Evolutionary conservation across 2,797 vertebrate species (phyloP).

Genomic region (Acanthis flammea): DNA sequence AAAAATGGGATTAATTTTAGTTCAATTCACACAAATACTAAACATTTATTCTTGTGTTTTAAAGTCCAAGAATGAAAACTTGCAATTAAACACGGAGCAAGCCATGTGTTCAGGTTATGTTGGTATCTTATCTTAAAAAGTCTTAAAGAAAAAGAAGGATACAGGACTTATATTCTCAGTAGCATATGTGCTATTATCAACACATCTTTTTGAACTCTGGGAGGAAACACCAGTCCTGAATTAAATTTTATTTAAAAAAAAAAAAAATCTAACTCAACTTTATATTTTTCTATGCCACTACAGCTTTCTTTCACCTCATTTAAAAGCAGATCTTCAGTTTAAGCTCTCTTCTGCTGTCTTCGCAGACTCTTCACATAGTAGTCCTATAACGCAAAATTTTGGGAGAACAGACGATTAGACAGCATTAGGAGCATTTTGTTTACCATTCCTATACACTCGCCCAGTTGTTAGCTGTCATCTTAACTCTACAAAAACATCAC

Average conservation of each 20-base stretch:
- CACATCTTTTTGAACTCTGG: constrained; percentile 78
- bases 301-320: constrained; percentile 99
- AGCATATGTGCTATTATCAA: constrained; percentile 78
- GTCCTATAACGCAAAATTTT: constrained; percentile 89
- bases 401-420: constrained; percentile 86
- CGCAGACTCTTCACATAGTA: constrained; percentile 80
- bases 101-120: constrained; percentile 79
- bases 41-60: constrained; percentile 78
- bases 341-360: constrained; percentile 87
- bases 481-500: constrained; percentile 45
- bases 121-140: constrained; percentile 78
- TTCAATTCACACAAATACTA: constrained; percentile 80
- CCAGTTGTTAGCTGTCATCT: constrained; percentile 74
- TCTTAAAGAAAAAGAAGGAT: constrained; percentile 76
- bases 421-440: constrained; percentile 61
- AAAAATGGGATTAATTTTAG: constrained; percentile 80
- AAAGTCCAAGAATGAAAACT: constrained; percentile 83
- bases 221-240: constrained; percentile 80
- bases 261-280: constrained; percentile 78
- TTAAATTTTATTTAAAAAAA: constrained; percentile 69
- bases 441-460: constrained; percentile 61
- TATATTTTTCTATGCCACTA: constrained; percentile 92
- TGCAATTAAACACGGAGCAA: constrained; percentile 83
- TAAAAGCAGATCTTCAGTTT: constrained; percentile 93
- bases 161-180: constrained; percentile 80